Conservation (phyloP, 2,888 invertebrate genomes). For the Cremastinae sp. region DNA sequence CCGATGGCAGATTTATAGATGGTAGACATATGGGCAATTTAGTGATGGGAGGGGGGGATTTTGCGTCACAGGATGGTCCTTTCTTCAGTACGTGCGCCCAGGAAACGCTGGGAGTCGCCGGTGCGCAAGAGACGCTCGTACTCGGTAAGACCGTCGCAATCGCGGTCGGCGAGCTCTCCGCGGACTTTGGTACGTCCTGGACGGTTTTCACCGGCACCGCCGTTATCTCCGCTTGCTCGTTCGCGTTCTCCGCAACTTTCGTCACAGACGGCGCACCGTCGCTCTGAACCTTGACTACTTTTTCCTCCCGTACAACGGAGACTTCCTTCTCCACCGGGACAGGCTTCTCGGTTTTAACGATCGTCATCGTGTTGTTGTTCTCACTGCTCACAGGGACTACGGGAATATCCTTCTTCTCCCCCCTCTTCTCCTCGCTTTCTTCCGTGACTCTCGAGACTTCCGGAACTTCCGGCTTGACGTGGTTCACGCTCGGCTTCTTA, state of each 20-base stretch:
- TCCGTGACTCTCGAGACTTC: slow-evolving; percentile 19
- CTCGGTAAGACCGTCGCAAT: slow-evolving; percentile 26
- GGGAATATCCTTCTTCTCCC: slow-evolving; percentile 24
- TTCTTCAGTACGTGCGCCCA: slow-evolving; percentile 79
- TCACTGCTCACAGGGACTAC: not conserved
- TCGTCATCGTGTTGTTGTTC: not conserved
- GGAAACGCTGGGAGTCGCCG: slow-evolving; percentile 62
- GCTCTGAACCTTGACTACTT: slow-evolving; percentile 2
- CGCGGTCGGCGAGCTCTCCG: slow-evolving; percentile 35
- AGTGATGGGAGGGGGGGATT: slow-evolving; percentile 57
- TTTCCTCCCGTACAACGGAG: slow-evolving; percentile 18
- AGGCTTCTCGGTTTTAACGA: slow-evolving; percentile 40
- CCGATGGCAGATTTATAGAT: slow-evolving; percentile 65
- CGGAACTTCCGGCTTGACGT: slow-evolving; percentile 22
- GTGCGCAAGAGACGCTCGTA: slow-evolving; percentile 12
- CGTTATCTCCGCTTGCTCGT: slow-evolving; percentile 55
- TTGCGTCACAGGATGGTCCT: slow-evolving; percentile 48
- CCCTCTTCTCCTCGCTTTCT: slow-evolving; percentile 30
- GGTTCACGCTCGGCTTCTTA: slow-evolving; percentile 34
- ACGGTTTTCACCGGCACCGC: slow-evolving; percentile 48
- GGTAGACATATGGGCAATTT: slow-evolving; percentile 72
- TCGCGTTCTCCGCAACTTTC: slow-evolving; percentile 24
- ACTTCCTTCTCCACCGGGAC: slow-evolving; percentile 27
- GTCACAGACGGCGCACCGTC: slow-evolving; percentile 15
- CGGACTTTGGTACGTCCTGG: slow-evolving; percentile 60